A percentile compares a stretch with the other conserved stretches of the same genome.
Evolutionary conservation across 2,113 vertebrate species (phyloP).

Genomic region (Sapajus apella): DNA sequence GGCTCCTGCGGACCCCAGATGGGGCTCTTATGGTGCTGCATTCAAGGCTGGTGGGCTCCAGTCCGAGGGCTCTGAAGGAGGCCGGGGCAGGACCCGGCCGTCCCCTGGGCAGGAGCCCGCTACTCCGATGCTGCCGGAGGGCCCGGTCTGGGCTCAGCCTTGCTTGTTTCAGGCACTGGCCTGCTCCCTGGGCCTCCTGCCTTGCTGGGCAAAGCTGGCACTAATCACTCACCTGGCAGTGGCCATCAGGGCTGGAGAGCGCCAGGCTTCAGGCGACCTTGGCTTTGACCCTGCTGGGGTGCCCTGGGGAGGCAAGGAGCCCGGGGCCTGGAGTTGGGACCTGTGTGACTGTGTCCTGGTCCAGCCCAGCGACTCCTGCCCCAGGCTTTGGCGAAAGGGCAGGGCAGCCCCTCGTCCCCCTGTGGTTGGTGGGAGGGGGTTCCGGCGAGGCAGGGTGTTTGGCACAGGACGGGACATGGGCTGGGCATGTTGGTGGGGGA

Average conservation of each 20-base stretch:
- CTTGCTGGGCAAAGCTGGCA: fast-evolving
- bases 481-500: not conserved
- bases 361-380: not conserved
- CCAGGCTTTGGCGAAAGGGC: not conserved
- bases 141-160: not conserved
- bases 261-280: not conserved
- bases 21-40: fast-evolving
- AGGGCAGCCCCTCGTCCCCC: fast-evolving
- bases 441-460: not conserved
- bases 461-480: not conserved
- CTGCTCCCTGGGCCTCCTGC: not conserved
- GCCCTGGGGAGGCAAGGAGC: not conserved
- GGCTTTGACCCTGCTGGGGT: not conserved
- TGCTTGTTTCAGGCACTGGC: too few species aligned
- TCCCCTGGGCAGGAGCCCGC: fast-evolving
- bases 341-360: not conserved
- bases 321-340: not conserved
- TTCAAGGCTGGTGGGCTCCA: not conserved
- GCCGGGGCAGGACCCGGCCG: fast-evolving
- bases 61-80: not conserved
- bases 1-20: not conserved
- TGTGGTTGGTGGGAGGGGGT: not conserved
- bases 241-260: not conserved
- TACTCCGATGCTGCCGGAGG: too few species aligned
- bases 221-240: not conserved